Percentiles rank a stretch among this genome's conserved stretches.
Conservation (phyloP, 2,888 invertebrate genomes). For the Pinctada fucata region DNA sequence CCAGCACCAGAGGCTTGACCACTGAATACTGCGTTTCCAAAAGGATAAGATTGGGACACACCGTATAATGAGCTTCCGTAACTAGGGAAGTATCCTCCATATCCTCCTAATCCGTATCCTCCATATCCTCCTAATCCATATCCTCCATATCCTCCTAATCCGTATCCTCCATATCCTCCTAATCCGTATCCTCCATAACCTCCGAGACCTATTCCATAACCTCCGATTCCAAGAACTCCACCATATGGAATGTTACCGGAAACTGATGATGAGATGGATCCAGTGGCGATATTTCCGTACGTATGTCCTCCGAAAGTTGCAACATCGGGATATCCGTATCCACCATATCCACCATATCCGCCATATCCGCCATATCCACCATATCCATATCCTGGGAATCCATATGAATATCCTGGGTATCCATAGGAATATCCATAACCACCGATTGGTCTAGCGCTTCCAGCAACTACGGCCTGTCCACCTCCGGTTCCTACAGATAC, state of each 20-base stretch:
- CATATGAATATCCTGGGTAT: too few species aligned
- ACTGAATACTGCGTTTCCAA: background rate
- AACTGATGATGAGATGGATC: background rate
- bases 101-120: slow-evolving; percentile 4
- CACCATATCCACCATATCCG: background rate
- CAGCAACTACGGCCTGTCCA: too few species aligned
- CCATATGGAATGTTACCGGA: background rate
- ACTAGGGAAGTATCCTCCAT: background rate
- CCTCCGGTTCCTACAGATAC: too few species aligned
- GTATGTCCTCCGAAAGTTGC: background rate
- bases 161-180: background rate
- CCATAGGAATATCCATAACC: too few species aligned
- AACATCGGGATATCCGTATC: background rate
- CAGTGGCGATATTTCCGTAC: background rate
- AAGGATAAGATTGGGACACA: background rate
- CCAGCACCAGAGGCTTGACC: background rate
- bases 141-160: slow-evolving; percentile 1
- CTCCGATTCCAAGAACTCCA: background rate
- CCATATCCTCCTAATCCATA: slow-evolving; percentile 1
- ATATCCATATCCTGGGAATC: background rate
- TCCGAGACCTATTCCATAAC: background rate
- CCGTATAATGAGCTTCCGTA: background rate
- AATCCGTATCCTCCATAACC: background rate
- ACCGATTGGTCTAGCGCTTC: too few species aligned
- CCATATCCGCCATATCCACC: background rate